Percentiles rank a stretch among this genome's conserved stretches.
phyloP scores from a whole-genome alignment of 2,888 invertebrate genomes.

The Caenorhabditis sinica region DNA sequence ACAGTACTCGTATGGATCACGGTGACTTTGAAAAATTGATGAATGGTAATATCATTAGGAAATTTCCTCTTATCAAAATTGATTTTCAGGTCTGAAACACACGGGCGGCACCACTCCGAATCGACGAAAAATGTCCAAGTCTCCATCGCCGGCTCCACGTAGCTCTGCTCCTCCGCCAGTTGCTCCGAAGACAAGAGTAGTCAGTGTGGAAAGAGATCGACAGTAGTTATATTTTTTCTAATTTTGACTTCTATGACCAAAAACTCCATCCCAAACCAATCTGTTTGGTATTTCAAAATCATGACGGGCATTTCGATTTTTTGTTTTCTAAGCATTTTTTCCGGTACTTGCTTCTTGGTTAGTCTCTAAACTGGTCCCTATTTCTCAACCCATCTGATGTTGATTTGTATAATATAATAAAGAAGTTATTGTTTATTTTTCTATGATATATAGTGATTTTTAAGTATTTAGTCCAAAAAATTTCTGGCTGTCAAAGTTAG shows the following conservation, averaged over 20 bases:
- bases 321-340: conserved; percentile 11
- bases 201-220: conserved; percentile 74
- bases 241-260: not conserved
- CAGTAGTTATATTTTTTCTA: conserved; percentile 34
- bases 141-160: conserved; percentile 67
- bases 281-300: not conserved
- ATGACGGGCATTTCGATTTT: not conserved
- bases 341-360: not conserved
- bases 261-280: too few relatives aligned
- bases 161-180: conserved; percentile 74
- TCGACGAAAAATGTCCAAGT: conserved; percentile 66
- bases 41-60: conserved; percentile 68
- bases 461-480: not conserved
- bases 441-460: not conserved
- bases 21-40: conserved; percentile 82
- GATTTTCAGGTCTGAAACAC: conserved; percentile 72
- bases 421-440: conserved; percentile 16
- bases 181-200: conserved; percentile 74
- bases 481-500: not conserved
- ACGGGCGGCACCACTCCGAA: conserved; percentile 68
- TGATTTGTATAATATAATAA: not conserved
- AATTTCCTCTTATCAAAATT: too few relatives aligned
- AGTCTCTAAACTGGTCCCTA: not conserved
- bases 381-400: not conserved
- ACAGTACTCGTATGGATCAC: conserved; percentile 79